These are phyloP conservation scores for Manis pentadactyla DNA, from an alignment of 2,797 vertebrate species.

Conservation along the genomic window DNA sequence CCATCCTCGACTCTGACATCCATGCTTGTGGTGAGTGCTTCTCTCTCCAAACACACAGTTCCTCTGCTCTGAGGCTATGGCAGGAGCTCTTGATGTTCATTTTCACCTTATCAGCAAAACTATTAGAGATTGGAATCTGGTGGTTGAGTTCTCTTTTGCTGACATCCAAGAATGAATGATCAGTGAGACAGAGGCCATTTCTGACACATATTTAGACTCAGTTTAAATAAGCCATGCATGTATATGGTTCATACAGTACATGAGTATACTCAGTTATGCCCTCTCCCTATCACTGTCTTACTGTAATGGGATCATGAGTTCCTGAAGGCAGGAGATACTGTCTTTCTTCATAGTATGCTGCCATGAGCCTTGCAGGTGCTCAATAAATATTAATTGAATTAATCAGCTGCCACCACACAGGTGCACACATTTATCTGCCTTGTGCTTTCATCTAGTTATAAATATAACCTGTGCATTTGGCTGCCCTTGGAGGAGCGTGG, in stretches of 20 bases:
- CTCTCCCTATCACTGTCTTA: not conserved
- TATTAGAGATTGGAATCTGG: constrained; percentile 35
- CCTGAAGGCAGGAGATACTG: not conserved
- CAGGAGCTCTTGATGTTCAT: not conserved
- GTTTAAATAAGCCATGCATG: not conserved
- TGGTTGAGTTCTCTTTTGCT: constrained; percentile 35
- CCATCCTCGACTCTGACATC: not conserved
- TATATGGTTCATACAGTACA: not conserved
- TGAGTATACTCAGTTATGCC: not conserved
- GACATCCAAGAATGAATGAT: constrained; percentile 15
- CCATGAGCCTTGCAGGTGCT: constrained; percentile 34
- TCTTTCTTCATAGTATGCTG: not conserved
- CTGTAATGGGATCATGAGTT: not conserved
- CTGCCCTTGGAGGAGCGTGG: not conserved
- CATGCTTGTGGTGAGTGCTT: not conserved
- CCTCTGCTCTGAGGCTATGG: not conserved
- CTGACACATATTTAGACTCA: not conserved
- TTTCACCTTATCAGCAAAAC: not conserved
- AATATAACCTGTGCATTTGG: not conserved
- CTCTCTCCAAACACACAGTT: not conserved
- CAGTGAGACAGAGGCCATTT: not conserved
- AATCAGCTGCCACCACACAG: constrained; percentile 18
- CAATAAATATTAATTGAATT: constrained; percentile 58
- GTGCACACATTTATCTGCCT: not conserved
- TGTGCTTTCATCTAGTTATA: not conserved